Base-by-base conservation (phyloP, 2,113 vertebrate genomes). In the Sula dactylatra region DNA sequence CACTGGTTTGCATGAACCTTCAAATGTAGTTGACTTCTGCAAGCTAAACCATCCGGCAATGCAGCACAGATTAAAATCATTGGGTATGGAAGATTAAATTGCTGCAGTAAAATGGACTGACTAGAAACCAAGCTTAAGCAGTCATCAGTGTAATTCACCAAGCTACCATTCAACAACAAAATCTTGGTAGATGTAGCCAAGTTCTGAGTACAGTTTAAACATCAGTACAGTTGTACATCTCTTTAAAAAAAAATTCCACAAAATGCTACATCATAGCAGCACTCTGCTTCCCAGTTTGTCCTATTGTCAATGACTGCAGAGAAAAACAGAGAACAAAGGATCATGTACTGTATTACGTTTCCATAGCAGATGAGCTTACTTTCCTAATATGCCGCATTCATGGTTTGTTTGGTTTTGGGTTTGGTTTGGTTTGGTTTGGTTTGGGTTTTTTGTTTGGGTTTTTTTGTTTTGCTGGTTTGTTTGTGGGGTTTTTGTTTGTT, bases 401-500 rank as follows among this genome's bases (percentile, higher is more conserved):
- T 44, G 16, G 44, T 17, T 44, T 44, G 40, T 44, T 44, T 44
- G 44, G 44, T 44, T 44, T 44, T n/a, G n/a, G n/a, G n/a, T n/a
- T n/a, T n/a, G n/a, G n/a, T n/a, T n/a, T n/a, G n/a, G n/a, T n/a
- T n/a, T n/a, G n/a, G n/a, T n/a, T n/a, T n/a, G n/a, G n/a, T n/a
- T n/a, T n/a, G n/a, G n/a, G n/a, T n/a, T n/a, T n/a, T n/a, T n/a
- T n/a, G n/a, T n/a, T n/a, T n/a, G n/a, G n/a, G n/a, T n/a, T n/a
- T n/a, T n/a, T n/a, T n/a, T n/a, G n/a, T n/a, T n/a, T n/a, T n/a
- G n/a, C n/a, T n/a, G n/a, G n/a, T n/a, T n/a, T n/a, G n/a, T n/a
- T 29, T 26, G 38, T 2, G 10, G 2, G 4, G 9, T 9, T 50
- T 3, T 32, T 56, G n/a, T n/a, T 58, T 11, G 3, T 10, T 8